Base-by-base conservation (phyloP, 2,113 vertebrate species). In the Pipra filicauda region DNA sequence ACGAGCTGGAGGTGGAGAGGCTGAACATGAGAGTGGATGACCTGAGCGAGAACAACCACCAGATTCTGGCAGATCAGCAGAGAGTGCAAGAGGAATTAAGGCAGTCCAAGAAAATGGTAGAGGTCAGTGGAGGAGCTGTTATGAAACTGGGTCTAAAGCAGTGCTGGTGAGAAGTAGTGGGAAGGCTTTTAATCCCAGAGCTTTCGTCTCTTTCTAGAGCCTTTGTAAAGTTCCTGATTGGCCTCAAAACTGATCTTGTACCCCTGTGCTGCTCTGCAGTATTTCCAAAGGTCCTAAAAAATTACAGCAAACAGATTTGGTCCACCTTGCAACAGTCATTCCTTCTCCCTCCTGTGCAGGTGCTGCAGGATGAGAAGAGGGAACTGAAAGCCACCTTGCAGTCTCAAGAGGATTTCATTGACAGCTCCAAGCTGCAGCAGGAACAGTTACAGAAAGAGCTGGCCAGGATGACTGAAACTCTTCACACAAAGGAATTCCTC, bases 1-100 rank as follows among this genome's bases (percentile, higher is more conserved):
- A 98, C 14, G 98, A 99, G 96, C 71, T 99, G 66, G 98, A 99
- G 82, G 96, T 99, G 95, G 98, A 99, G 79, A 97, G 97, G 24
- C 98, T 99, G 61, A 97, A 97, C 65, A 97, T 98, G 49, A 98
- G 90, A n/a, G 95, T 98, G 92, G 97, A 97, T 1, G 96, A 97
- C 94, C 95, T 98, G 79, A 96, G 96, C 5, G 95, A 97, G 79
- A 95, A 93, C 85, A 98, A 97, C 28, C 93, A 52, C 58, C 43
- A 85, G 16, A 91, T 98, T 57, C 93, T 97, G 55, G 91, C 98
- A 43, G 98, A 98, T 52, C 97, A 97, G 78, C 95, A 75, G 28
- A 98, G 96, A 62, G 97, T 98, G 23, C 97, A 98, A 91, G 97
- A 97, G 49, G 98, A 98, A 54, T 79, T 98, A 82, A 98, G 91